Percentiles rank a stretch among this genome's conserved stretches.
These are phyloP conservation scores for Dorcus hopei DNA, from an alignment of 2,888 invertebrate genomes.

Conservation along the genomic window DNA sequence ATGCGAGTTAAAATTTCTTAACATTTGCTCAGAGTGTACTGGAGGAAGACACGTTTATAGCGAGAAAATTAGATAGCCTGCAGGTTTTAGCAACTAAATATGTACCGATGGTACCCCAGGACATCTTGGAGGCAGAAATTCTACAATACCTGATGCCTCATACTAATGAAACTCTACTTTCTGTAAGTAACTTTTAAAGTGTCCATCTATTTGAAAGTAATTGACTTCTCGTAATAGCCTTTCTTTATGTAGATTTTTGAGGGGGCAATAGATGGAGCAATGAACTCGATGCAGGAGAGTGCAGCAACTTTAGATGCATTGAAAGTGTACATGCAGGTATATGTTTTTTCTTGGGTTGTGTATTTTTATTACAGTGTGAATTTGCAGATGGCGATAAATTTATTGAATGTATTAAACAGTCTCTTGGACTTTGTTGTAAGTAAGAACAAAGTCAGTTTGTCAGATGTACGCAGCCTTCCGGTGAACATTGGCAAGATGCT, in stretches of 20 bases:
- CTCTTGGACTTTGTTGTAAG: constrained; percentile 17
- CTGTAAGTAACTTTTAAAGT: no score
- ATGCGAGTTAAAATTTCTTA: constrained; percentile 6
- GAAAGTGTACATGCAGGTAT: constrained; percentile 28
- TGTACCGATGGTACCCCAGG: constrained; percentile 6
- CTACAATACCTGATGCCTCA: constrained; percentile 15
- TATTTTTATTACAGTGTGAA: constrained; percentile 6
- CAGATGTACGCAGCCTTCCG: constrained; percentile 22
- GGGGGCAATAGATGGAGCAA: constrained; percentile 4
- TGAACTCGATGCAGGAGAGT: constrained; percentile 7
- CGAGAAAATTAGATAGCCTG: constrained; percentile 10
- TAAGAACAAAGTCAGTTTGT: constrained; percentile 14
- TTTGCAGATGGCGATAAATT: constrained; percentile 26
- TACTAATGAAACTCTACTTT: constrained; percentile 8
- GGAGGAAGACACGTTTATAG: constrained; percentile 4
- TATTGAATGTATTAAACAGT: constrained; percentile 24
- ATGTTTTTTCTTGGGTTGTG: neutral
- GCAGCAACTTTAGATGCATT: constrained; percentile 19
- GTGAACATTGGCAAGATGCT: constrained; percentile 45
- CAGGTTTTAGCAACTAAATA: constrained; percentile 11
- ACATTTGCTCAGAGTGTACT: constrained; percentile 11
- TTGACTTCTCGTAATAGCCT: no score
- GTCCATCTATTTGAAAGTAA: no score
- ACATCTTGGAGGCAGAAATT: constrained; percentile 10
- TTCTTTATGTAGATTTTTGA: constrained; percentile 10